Evolutionary conservation across 2,888 invertebrate genomes (phyloP), one percentile per base, ranked within the genome.

Genomic region (Zygothrica quintamaculata): DNA sequence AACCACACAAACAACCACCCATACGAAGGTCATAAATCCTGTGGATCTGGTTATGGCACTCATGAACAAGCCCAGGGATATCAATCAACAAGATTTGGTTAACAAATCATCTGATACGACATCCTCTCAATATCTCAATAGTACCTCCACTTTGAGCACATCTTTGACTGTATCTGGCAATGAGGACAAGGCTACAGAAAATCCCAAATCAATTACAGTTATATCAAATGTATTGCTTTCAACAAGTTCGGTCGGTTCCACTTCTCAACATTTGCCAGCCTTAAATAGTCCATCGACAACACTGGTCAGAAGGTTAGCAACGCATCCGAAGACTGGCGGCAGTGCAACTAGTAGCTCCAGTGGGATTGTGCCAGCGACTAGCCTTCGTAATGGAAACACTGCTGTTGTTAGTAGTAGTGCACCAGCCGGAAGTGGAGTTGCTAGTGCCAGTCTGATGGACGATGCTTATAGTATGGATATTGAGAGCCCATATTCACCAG

Each of bases 401-500:
- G 51, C 52, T n/a, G 12, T 43, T 31, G 42, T 57, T 29, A 69
- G 84, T 0, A 25, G 6, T 39, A 16, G 26, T 7, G 60, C n/a
- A n/a, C n/a, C n/a, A n/a, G n/a, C n/a, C n/a, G n/a, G n/a, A n/a
- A n/a, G 53, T 15, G 44, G 47, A 11, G 72, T 44, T 15, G 55
- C 56, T 6, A 40, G 50, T 6, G 56, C 18, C 3, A 51, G 40
- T 25, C 74, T 81, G 0, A 92, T 92, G 33, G 94, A 94, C 74
- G 92, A 93, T 43, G 77, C 87, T 7, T 93, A 93, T 72, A 70
- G 82, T 6, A 93, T 94, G 91, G 95, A 95, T 9, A 93, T 95
- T 89, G 95, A 95, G 74, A 96, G 97, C 15, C 97, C 97, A 0
- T 97, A 97, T 92, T 96, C 96, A 44, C 97, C 97, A 0, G 96